Evolutionary conservation across 2,113 vertebrate genomes (phyloP).

Genomic region (Notechis scutatus): DNA sequence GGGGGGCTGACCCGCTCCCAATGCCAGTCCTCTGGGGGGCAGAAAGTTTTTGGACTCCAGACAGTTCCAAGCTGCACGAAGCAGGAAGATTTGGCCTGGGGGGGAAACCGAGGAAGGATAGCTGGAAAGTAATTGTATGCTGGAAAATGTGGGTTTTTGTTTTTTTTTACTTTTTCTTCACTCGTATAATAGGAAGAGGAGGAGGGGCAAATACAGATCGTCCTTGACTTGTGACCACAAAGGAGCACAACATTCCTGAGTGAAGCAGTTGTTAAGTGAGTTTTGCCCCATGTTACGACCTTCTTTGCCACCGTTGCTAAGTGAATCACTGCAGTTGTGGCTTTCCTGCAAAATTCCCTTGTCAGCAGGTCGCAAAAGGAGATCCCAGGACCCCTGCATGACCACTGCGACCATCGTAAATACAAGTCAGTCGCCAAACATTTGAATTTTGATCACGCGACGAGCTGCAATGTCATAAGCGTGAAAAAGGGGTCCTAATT

Average conservation of each 20-base stretch:
- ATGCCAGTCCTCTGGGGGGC: neutral
- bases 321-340: no score
- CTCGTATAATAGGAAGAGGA: neutral
- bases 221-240: no score
- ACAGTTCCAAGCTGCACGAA: neutral
- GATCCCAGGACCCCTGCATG: no score
- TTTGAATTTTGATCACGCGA: neutral
- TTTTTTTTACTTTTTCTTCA: slow-evolving; percentile 2
- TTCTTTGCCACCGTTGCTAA: no score
- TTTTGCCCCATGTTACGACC: no score
- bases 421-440: neutral
- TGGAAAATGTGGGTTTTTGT: neutral
- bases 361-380: no score
- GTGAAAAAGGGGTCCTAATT: neutral
- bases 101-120: neutral
- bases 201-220: neutral
- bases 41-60: slow-evolving; percentile 35
- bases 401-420: neutral
- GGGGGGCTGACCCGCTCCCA: neutral
- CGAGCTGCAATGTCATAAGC: neutral
- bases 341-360: no score
- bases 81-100: slow-evolving; percentile 12
- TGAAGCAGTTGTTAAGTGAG: no score
- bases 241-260: no score
- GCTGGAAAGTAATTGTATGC: neutral